Conservation (phyloP, 2,797 vertebrate genomes). For the Syngnathus rostellatus region DNA sequence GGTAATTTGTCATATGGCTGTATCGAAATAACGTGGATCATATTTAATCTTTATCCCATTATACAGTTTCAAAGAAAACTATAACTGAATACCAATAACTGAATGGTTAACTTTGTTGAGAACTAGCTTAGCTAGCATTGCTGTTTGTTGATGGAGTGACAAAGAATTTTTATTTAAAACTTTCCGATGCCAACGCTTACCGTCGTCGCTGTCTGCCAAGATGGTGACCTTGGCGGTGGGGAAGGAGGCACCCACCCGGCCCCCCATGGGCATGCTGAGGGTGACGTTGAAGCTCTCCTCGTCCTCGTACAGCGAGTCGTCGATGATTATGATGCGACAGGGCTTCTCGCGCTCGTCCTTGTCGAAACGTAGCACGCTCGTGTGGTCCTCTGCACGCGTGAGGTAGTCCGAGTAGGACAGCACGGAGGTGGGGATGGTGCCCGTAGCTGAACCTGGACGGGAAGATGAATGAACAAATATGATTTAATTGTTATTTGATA, state of each 20-base stretch:
- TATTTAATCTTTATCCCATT: too few species aligned
- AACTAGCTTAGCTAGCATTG: neutral
- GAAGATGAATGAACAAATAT: slow-evolving; percentile 1
- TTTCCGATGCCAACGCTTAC: slow-evolving; percentile 59
- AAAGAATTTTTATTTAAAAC: neutral
- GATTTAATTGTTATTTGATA: too few species aligned
- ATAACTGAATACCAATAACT: too few species aligned
- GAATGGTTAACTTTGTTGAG: too few species aligned
- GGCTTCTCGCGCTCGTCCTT: slow-evolving; percentile 75
- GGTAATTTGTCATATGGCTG: neutral
- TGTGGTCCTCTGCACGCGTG: slow-evolving; percentile 77
- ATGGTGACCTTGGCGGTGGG: slow-evolving; percentile 71
- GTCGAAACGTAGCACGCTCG: slow-evolving; percentile 76
- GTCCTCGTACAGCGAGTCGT: slow-evolving; percentile 81
- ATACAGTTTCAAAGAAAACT: too few species aligned
- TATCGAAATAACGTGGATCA: too few species aligned
- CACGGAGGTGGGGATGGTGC: slow-evolving; percentile 72
- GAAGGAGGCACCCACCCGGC: slow-evolving; percentile 70
- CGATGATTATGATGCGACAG: slow-evolving; percentile 77
- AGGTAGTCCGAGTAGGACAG: slow-evolving; percentile 83
- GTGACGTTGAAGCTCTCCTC: slow-evolving; percentile 81
- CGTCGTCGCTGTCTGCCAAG: slow-evolving; percentile 75
- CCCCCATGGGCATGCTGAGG: slow-evolving; percentile 78
- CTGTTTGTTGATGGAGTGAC: neutral
- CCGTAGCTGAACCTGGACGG: slow-evolving; percentile 69